Conservation (phyloP, 1,140 invertebrate species). For the Copidosoma floridanum region DNA sequence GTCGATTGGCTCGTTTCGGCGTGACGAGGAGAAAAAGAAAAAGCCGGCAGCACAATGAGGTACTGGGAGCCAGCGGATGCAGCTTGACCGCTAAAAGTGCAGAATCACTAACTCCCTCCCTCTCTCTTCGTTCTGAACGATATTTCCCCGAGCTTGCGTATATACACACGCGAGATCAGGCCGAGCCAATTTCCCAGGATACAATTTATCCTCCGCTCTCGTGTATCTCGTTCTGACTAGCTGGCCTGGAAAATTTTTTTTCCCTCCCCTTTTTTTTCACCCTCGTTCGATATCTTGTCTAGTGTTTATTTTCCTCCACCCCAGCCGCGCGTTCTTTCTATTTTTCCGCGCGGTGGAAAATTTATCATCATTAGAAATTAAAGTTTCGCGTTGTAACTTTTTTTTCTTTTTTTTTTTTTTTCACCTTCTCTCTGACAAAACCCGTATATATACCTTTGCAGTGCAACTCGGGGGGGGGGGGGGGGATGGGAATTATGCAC, state of each 20-base stretch:
- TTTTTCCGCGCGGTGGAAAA: not conserved
- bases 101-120: constrained; percentile 30
- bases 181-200: constrained; percentile 33
- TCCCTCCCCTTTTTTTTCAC: constrained; percentile 15
- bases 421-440: no score
- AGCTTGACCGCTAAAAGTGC: constrained; percentile 35
- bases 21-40: not conserved
- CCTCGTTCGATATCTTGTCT: not conserved
- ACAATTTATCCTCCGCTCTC: constrained; percentile 31
- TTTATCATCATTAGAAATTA: constrained; percentile 4
- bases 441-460: no score
- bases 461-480: no score
- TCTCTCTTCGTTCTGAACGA: constrained; percentile 17
- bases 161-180: constrained; percentile 28
- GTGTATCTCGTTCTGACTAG: constrained; percentile 24
- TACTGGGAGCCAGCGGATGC: constrained; percentile 12
- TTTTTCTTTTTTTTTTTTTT: no score
- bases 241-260: constrained; percentile 12
- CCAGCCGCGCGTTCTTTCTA: not conserved
- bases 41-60: no score
- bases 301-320: not conserved
- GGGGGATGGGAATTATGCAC: no score
- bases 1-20: not conserved
- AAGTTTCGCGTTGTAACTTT: not conserved
- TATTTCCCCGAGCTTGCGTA: constrained; percentile 26